Evolutionary conservation across 2,113 vertebrate species (phyloP).

Genomic region (Cynopterus brachyotis): DNA sequence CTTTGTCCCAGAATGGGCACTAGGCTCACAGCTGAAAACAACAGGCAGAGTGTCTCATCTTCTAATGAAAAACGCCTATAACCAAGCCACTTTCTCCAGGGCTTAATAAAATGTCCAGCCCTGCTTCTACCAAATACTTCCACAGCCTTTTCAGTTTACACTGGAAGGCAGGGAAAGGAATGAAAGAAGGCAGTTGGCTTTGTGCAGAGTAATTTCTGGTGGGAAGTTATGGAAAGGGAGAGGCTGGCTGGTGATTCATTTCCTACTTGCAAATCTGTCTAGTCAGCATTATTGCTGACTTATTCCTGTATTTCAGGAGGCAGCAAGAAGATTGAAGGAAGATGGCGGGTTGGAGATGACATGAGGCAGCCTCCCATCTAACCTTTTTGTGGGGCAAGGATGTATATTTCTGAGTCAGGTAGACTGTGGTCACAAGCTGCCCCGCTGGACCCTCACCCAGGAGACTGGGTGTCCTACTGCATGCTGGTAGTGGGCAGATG

Average conservation of each 20-base stretch:
- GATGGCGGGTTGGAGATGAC: not conserved
- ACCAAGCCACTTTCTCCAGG: not conserved
- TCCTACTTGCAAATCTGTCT: not conserved
- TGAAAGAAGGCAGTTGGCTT: not conserved
- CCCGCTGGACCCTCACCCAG: not conserved
- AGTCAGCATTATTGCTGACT: not conserved
- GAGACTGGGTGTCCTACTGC: not conserved
- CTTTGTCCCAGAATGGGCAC: not conserved
- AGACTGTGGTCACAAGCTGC: not conserved
- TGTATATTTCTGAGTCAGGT: not conserved
- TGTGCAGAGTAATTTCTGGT: not conserved
- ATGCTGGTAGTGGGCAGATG: not conserved
- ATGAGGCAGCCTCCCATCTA: not conserved
- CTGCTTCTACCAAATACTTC: not conserved
- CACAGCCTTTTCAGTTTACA: no score
- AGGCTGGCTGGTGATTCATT: not conserved
- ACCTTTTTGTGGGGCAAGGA: not conserved
- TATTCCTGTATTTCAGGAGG: not conserved
- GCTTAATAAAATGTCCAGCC: not conserved
- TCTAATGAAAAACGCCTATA: not conserved
- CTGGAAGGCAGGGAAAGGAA: not conserved
- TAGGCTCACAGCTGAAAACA: not conserved
- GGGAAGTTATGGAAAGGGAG: not conserved
- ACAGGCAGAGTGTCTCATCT: not conserved
- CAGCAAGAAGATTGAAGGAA: not conserved